Base-by-base conservation (phyloP, 2,888 invertebrate genomes). In the Spodoptera littoralis region DNA sequence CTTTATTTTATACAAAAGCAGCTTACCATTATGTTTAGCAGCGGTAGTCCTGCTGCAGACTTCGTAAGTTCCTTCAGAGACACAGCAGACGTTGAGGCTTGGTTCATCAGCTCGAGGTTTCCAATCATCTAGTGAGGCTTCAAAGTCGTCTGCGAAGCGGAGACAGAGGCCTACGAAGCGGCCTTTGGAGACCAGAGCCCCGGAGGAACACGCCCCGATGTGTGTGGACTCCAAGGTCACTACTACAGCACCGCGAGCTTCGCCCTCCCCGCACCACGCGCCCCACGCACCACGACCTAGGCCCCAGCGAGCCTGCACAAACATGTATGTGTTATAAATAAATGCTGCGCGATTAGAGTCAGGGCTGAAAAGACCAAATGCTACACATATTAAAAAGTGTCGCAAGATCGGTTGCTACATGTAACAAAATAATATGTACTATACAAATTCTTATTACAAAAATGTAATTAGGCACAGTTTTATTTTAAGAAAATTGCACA, bases 21-120 rank as follows among this genome's bases (percentile, higher is more conserved):
- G 64, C 78, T 82, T 84, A 97, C 97, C 97, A 73, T 96, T 95
- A 63, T 97, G 97, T 87, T 98, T 98, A 43, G 98, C 97, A 9
- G 98, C 98, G 57, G 98, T 97, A 0, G 99, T 99, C 66, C 98
- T 95, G 73, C 98, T 98, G 93, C 98, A 99, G 4, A 99, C 98
- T 94, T 99, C 99, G 86, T 99, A 99, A 1, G 99, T 99, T 13
- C 99, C 99, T 90, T 99, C 99, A 11, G 99, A 99, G n/a, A 99
- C 99, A 59, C 98, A 98, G 92, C 99, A 99, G 48, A 98, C 95
- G 89, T 98, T 98, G 96, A 98, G 97, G 60, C 97, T 97, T 64
- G 96, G 96, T 83, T 98, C 98, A 56, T 95, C 96, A 87, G 96
- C 96, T 83, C 98, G 97, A 0, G 99, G 99, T 90, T 98, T 98